Base-by-base conservation (phyloP, 37 sponge, comb jelly and placozoan genomes). In the Geodia barretti region DNA sequence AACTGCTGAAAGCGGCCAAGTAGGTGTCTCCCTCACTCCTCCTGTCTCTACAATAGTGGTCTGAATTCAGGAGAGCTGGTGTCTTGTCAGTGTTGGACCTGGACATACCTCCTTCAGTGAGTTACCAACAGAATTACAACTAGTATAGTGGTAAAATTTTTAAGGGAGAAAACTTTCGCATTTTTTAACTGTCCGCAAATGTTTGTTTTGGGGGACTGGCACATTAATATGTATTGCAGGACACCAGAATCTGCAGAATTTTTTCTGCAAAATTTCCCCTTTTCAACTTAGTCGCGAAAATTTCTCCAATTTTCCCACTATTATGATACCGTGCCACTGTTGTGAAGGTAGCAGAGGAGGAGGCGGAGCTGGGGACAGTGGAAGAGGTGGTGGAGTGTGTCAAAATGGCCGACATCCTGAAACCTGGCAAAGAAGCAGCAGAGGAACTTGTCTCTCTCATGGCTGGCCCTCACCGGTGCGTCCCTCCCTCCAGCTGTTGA, bases 41-140 rank as follows among this genome's bases (percentile, higher is more conserved):
- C 4, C 31, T n/a, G 8, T 11, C 4, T 74, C 42, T 59, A 54
- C 3, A 7, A 32, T n/a, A 42, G 14, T 11, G 30, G 7, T 79
- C 41, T 26, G 33, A 1, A 4, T 29, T 24, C 60, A 89, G 94
- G 73, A 84, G 64, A 35, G 83, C 86, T 25, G 76, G 78, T 67
- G 82, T 78, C 1, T 29, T 87, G 37, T 72, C 94, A 1, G 71
- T 96, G 8, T 47, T 96, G 62, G 97, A 96, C 70, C 60, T 96
- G 35, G 97, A 96, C 74, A 79, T 93, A 3, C 83, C 94, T 69
- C 97, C 97, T 25, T 65, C 74, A 66, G 92, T 92, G n/a, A n/a
- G n/a, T n/a, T n/a, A n/a, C n/a, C n/a, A n/a, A n/a, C n/a, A n/a
- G n/a, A n/a, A n/a, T n/a, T n/a, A n/a, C n/a, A n/a, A n/a, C n/a